Base-by-base conservation (phyloP, 2,888 invertebrate species). In the Drosophila fungiperda region DNA sequence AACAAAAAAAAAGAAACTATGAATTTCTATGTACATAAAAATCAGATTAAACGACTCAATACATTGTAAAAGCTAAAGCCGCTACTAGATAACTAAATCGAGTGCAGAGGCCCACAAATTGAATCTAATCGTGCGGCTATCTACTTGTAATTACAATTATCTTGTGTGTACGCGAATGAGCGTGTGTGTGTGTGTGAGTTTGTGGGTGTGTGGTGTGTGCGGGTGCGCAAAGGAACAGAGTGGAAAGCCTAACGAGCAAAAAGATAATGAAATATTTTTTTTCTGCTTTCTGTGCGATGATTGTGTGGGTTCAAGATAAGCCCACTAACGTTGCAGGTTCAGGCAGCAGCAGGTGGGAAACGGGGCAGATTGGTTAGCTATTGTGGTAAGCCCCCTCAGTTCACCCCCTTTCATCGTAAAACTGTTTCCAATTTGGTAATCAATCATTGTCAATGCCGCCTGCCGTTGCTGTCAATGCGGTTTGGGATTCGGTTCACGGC, bases 401-500 rank as follows among this genome's bases (percentile, higher is more conserved):
- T 3, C 23, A 0, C 0, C 26, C 55, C n/a, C 1, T 4, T 8
- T 2, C 26, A n/a, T 15, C 45, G 23, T 23, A 64, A 64, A 77
- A 76, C 78, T 78, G 87, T 89, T 81, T 78, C 76, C 85, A 75
- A 76, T 78, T 71, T 80, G 74, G 88, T 90, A 91, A 91, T 91
- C 92, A 91, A 91, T 91, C 91, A 91, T 90, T 91, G 92, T 91
- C 91, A 91, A 88, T 89, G 87, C 83, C 82, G 77, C 48, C 77
- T 66, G 77, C 66, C 69, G 64, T 20, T 42, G 76, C 83, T 90
- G 90, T 91, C 89, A 90, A 88, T 91, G 89, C 74, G 87, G 84
- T 78, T 71, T 74, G 57, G 72, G 82, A 72, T 69, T 68, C 53
- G 49, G n/a, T 50, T 40, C n/a, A 38, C 42, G 69, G 64, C 9